These are phyloP conservation scores for Osmerus mordax DNA, from an alignment of 2,113 vertebrate genomes.

Conservation along the genomic window DNA sequence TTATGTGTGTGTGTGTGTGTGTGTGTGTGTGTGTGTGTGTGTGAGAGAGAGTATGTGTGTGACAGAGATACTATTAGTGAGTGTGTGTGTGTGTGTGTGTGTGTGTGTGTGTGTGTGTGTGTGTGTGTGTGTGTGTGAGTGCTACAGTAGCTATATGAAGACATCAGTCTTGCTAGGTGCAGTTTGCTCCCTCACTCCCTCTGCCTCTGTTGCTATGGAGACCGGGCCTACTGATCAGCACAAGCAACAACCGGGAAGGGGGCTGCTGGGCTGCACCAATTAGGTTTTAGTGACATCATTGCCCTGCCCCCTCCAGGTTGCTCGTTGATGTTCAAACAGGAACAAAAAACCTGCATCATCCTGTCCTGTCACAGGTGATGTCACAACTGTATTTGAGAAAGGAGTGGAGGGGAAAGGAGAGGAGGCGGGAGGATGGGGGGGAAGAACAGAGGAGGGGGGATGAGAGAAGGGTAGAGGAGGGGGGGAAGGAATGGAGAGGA, in stretches of 20 bases:
- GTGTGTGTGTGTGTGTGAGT: background rate
- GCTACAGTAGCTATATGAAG: conserved; percentile 6
- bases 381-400: too few relatives aligned
- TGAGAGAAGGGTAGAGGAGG: too few relatives aligned
- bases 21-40: background rate
- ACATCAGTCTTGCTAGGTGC: conserved; percentile 27
- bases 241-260: conserved; percentile 44
- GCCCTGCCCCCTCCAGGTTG: background rate
- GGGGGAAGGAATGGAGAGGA: too few relatives aligned
- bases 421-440: too few relatives aligned
- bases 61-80: conserved; percentile 18
- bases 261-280: conserved; percentile 47
- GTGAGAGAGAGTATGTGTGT: conserved; percentile 1
- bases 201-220: conserved; percentile 57
- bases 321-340: background rate
- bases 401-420: too few relatives aligned
- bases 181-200: conserved; percentile 44
- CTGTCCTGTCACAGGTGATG: too few relatives aligned
- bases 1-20: background rate
- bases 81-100: conserved; percentile 1
- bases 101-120: background rate
- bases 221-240: conserved; percentile 58
- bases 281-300: background rate
- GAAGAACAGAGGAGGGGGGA: too few relatives aligned
- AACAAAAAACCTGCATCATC: background rate